A percentile compares a stretch with the other conserved stretches of the same genome.
Conservation (phyloP, 2,113 vertebrate genomes). For the Clarias macrocephalus region DNA sequence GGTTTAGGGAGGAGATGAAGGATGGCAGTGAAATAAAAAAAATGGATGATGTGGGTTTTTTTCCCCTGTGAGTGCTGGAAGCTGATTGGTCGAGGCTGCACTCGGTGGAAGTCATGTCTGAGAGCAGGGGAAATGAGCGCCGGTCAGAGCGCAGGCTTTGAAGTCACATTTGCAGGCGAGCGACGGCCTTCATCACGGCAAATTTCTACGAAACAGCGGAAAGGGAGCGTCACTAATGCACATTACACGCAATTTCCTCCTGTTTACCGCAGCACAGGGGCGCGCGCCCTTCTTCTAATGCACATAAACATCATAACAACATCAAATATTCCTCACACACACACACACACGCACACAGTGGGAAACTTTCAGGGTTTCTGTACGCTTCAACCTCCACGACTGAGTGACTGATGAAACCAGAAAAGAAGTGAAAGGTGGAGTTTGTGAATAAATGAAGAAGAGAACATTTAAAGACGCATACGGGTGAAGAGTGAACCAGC, state of each 20-base stretch:
- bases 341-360: constrained; percentile 27
- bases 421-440: not conserved
- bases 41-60: not conserved
- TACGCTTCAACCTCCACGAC: not conserved
- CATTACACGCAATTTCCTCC: constrained; percentile 23
- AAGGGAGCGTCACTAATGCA: constrained; percentile 15
- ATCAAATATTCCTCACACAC: constrained; percentile 58
- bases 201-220: constrained; percentile 30
- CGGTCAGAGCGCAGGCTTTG: constrained; percentile 39
- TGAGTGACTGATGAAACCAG: not conserved
- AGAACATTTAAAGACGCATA: not conserved
- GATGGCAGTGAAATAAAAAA: not conserved
- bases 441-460: not conserved
- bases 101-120: not conserved
- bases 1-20: not conserved
- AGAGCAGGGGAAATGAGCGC: constrained; percentile 38
- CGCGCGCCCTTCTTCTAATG: constrained; percentile 48
- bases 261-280: not conserved
- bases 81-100: not conserved
- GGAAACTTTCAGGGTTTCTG: not conserved
- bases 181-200: constrained; percentile 33
- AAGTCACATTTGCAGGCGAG: constrained; percentile 38
- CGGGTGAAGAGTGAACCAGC: not conserved
- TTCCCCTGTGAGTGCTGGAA: not conserved
- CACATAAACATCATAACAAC: constrained; percentile 22